These are phyloP conservation scores for Pseudomyrmex concolor DNA, from an alignment of 1,140 invertebrate species.

Conservation along the genomic window DNA sequence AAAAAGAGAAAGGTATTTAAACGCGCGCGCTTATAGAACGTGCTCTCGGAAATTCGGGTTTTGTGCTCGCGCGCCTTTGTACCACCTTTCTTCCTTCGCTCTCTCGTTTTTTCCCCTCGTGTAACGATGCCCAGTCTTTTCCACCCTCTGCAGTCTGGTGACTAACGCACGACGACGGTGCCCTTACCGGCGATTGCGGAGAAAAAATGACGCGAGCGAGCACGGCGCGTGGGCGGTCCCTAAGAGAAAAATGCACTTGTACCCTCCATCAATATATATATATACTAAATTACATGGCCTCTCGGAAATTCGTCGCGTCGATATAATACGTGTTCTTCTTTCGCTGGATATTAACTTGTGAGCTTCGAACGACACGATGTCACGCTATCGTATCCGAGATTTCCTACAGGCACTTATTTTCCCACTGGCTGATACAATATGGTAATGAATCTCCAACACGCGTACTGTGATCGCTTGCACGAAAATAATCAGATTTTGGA, in stretches of 20 bases:
- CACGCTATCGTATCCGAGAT: constrained; percentile 16
- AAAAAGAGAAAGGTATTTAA: constrained; percentile 18
- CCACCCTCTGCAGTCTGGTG: constrained; percentile 61
- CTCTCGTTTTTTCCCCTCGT: constrained; percentile 19
- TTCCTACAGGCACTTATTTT: neutral
- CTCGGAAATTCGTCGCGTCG: constrained; percentile 38
- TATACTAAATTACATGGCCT: constrained; percentile 8
- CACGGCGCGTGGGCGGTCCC: constrained; percentile 9
- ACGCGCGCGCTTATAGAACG: constrained; percentile 37
- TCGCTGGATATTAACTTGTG: constrained; percentile 4
- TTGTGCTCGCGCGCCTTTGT: neutral
- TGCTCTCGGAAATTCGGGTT: neutral
- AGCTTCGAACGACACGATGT: neutral
- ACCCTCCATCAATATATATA: too few relatives aligned
- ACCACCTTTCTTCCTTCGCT: constrained; percentile 51
- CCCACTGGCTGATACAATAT: neutral
- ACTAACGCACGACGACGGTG: constrained; percentile 63
- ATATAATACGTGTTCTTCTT: neutral
- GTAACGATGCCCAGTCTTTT: constrained; percentile 40
- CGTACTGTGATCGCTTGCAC: neutral
- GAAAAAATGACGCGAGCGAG: constrained; percentile 34
- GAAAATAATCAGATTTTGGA: too few relatives aligned
- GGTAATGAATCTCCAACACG: neutral
- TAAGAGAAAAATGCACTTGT: constrained; percentile 16
- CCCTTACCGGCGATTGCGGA: constrained; percentile 62